Evolutionary conservation across 2,888 invertebrate genomes (phyloP).

Genomic region (Yponomeuta malinellus): DNA sequence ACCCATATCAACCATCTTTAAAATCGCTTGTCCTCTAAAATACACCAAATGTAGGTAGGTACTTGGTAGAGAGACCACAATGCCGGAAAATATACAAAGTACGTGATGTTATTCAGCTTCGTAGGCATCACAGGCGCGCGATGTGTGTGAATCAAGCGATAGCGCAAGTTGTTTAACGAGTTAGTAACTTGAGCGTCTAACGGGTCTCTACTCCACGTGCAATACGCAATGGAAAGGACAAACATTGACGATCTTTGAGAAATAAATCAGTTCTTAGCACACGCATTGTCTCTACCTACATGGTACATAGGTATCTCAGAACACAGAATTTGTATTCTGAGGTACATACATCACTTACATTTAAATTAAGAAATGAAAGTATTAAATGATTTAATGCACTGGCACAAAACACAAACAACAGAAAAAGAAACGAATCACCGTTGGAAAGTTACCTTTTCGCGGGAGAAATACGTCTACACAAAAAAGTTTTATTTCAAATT

Average conservation of each 20-base stretch:
- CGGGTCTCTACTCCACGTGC: conserved; percentile 9
- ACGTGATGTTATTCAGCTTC: conserved; percentile 1
- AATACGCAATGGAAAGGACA: neutral
- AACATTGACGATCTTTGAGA: neutral
- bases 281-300: too few species aligned
- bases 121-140: neutral
- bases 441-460: conserved; percentile 46
- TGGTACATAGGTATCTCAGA: too few species aligned
- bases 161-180: conserved; percentile 13
- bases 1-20: too few species aligned
- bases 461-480: conserved; percentile 38
- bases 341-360: too few species aligned
- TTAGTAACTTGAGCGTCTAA: conserved; percentile 9
- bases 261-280: too few species aligned
- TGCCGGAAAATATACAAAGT: neutral
- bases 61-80: neutral
- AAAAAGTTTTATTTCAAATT: conserved; percentile 22
- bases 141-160: neutral
- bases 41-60: neutral
- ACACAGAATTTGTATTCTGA: too few species aligned
- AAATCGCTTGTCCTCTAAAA: too few species aligned
- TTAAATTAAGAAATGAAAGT: conserved; percentile 20
- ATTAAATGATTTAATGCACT: neutral
- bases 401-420: conserved; percentile 22
- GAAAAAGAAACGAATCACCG: conserved; percentile 22